Evolutionary conservation across 1,140 invertebrate genomes (phyloP).

Genomic region (Plutomurus gul): DNA sequence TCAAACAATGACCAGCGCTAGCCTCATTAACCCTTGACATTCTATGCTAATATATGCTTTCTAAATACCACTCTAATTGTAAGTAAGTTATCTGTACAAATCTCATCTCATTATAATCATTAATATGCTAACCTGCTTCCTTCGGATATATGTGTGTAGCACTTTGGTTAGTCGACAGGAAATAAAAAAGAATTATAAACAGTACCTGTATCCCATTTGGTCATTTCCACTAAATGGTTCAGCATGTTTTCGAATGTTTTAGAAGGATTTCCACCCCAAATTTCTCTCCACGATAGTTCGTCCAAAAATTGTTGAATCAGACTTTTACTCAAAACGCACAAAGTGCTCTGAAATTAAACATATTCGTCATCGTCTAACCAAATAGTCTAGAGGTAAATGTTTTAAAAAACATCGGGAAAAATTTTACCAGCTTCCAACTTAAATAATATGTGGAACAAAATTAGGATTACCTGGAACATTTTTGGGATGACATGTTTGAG

Average conservation of each 20-base stretch:
- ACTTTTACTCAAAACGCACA: conserved; percentile 77
- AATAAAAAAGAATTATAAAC: too few species aligned
- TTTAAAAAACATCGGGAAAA: background rate
- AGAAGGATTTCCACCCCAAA: conserved; percentile 73
- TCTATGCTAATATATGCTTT: too few species aligned
- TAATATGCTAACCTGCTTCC: too few species aligned
- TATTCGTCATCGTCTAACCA: background rate
- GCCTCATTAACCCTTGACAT: too few species aligned
- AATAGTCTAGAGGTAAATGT: background rate
- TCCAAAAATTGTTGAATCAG: conserved; percentile 89
- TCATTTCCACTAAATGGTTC: conserved; percentile 76
- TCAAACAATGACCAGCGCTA: too few species aligned
- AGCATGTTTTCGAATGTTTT: conserved; percentile 81
- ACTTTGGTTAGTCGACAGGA: too few species aligned
- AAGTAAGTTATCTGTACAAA: too few species aligned
- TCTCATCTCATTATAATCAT: too few species aligned
- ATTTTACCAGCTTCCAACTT: background rate
- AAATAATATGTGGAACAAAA: background rate
- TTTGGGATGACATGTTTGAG: conserved; percentile 79
- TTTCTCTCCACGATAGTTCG: conserved; percentile 79
- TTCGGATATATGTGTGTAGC: too few species aligned
- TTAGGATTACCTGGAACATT: conserved; percentile 69
- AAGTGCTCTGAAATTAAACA: conserved; percentile 69
- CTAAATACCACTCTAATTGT: too few species aligned
- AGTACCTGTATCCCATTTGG: conserved; percentile 64